Conservation (phyloP, 2,113 vertebrate species). For the Heterotis niloticus region DNA sequence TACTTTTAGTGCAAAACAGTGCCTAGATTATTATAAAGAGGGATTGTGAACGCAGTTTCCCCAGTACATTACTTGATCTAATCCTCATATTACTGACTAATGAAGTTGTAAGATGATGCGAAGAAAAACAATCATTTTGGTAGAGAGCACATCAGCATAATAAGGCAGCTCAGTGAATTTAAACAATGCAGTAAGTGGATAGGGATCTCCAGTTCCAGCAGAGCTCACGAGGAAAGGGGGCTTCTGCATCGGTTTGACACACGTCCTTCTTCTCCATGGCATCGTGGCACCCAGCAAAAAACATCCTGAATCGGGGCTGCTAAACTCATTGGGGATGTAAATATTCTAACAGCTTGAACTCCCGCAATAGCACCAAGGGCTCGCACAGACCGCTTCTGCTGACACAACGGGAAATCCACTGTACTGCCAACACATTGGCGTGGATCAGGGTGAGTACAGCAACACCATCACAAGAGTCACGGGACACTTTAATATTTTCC, state of each 20-base stretch:
- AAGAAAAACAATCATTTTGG: not conserved
- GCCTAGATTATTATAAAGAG: constrained; percentile 1
- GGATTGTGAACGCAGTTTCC: not conserved
- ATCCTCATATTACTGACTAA: constrained; percentile 9
- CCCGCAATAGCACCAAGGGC: not conserved
- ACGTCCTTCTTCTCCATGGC: not conserved
- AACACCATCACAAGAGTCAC: not conserved
- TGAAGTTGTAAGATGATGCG: not conserved
- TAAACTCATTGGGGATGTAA: too few relatives aligned
- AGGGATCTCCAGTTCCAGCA: not conserved
- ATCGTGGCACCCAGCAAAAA: not conserved
- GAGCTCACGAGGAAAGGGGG: not conserved
- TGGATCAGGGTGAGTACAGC: not conserved
- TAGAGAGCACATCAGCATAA: not conserved
- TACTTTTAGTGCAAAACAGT: not conserved
- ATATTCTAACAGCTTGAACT: not conserved
- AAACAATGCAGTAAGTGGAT: not conserved
- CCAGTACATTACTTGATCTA: not conserved
- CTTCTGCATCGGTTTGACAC: not conserved
- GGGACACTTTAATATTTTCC: not conserved
- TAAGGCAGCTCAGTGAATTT: not conserved
- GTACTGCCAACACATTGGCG: not conserved
- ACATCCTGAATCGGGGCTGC: too few relatives aligned
- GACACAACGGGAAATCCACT: not conserved
- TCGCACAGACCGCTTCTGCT: not conserved